phyloP scores from a whole-genome alignment of 64 coral and sea anemone species.

The Porites lutea region DNA sequence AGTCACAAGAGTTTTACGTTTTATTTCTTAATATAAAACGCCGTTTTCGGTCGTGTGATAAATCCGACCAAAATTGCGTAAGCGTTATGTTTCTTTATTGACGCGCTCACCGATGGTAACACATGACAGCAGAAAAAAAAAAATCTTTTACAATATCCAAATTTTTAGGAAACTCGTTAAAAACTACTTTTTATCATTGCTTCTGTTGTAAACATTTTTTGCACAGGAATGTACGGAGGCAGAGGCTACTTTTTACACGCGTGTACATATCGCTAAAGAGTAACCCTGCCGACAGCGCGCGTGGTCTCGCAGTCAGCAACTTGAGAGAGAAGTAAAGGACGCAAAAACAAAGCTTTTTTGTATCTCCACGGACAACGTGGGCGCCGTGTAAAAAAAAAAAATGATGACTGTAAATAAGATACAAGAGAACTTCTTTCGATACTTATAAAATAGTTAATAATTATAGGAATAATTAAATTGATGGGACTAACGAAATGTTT shows the following conservation, averaged over 20 bases:
- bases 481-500: neutral
- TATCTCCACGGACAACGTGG: neutral
- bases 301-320: neutral
- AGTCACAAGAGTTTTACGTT: neutral
- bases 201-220: no score
- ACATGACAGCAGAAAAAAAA: neutral
- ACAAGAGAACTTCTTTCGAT: neutral
- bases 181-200: no score
- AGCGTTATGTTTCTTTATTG: no score
- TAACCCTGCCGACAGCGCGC: neutral
- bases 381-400: neutral
- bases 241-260: no score
- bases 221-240: no score
- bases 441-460: neutral
- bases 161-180: neutral
- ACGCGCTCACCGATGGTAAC: neutral
- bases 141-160: neutral
- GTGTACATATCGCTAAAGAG: neutral
- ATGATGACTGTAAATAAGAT: neutral
- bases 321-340: neutral
- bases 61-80: neutral
- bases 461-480: neutral
- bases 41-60: neutral
- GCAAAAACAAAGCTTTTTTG: neutral
- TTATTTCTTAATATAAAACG: neutral